A percentile compares a stretch with the other conserved stretches of the same genome.
phyloP scores from a whole-genome alignment of 2,113 vertebrate genomes.

The mouse (Mus musculus) region GRCm39 chr1:65052501-65053000 shows the following conservation, averaged over 20 bases:
- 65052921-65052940: neutral
- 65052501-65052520: neutral
- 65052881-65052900: neutral
- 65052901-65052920: neutral
- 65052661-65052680: neutral
- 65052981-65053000: neutral
- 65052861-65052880: neutral
- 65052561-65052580: neutral
- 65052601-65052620: too few species aligned
- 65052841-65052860: neutral
- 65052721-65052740: neutral
- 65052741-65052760: neutral
- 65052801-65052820: neutral
- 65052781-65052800: neutral
- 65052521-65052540: neutral
- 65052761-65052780: too few species aligned
- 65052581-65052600: neutral
- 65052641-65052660: neutral
- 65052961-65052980: neutral
- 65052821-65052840: neutral
- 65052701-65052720: neutral
- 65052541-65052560: neutral
- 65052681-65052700: neutral
- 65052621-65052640: too few species aligned
- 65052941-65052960: neutral